phyloP scores from a whole-genome alignment of 2,113 vertebrate species.

The Nothobranchius furzeri region DNA sequence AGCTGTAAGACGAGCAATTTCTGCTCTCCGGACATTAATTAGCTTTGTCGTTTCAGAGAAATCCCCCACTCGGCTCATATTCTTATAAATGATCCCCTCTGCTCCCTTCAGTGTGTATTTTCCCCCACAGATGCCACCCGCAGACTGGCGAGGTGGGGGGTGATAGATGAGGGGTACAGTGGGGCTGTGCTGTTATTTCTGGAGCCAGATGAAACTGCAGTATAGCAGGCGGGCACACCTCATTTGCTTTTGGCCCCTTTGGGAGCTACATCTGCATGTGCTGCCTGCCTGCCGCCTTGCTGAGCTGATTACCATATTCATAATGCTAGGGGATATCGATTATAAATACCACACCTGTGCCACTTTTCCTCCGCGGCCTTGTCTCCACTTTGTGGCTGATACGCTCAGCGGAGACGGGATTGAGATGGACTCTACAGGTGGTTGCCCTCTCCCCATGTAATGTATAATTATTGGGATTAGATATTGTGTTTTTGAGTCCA shows the following conservation, averaged over 20 bases:
- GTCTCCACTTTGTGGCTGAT: constrained; percentile 16
- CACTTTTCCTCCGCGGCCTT: constrained; percentile 38
- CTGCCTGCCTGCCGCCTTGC: constrained; percentile 59
- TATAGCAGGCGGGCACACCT: constrained; percentile 67
- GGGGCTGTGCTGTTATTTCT: constrained; percentile 69
- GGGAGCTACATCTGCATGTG: constrained; percentile 69
- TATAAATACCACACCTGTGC: constrained; percentile 74
- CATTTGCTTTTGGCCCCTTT: constrained; percentile 71
- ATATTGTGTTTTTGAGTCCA: constrained; percentile 29
- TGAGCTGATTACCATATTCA: constrained; percentile 75
- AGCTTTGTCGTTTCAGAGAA: constrained; percentile 64
- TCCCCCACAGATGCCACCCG: constrained; percentile 54
- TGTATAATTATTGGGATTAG: constrained; percentile 55
- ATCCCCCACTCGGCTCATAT: constrained; percentile 51
- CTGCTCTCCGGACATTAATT: constrained; percentile 64
- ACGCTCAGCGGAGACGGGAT: constrained; percentile 24
- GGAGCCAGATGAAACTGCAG: constrained; percentile 72
- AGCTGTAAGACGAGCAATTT: constrained; percentile 57
- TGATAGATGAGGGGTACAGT: constrained; percentile 69
- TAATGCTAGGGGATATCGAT: constrained; percentile 67
- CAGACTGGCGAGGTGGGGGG: constrained; percentile 36
- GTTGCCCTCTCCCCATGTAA: constrained; percentile 36
- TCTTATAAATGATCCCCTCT: constrained; percentile 65
- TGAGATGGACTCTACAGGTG: constrained; percentile 30
- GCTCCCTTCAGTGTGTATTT: constrained; percentile 48